phyloP scores from a whole-genome alignment of 2,888 invertebrate genomes.

The Candidula unifasciata region DNA sequence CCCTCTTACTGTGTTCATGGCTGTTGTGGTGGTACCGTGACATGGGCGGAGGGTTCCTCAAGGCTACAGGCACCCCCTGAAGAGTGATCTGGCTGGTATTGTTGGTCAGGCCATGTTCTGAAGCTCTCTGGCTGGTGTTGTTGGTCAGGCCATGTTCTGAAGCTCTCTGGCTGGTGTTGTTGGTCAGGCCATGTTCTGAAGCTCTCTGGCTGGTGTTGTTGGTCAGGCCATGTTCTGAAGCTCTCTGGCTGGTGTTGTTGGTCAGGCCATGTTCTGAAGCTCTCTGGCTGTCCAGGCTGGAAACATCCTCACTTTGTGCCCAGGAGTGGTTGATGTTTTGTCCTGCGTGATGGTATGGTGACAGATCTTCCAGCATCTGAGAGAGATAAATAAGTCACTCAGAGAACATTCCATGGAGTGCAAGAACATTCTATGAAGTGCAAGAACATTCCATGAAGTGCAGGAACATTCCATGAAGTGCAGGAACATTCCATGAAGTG shows the following conservation, averaged over 20 bases:
- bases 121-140: constrained; percentile 15
- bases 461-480: too few relatives aligned
- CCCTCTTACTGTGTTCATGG: background rate
- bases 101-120: background rate
- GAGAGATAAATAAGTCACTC: background rate
- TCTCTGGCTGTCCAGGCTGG: constrained; percentile 32
- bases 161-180: constrained; percentile 18
- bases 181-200: background rate
- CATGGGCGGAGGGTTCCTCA: constrained; percentile 49
- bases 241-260: constrained; percentile 5
- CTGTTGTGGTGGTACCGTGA: constrained; percentile 23
- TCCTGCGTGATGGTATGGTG: constrained; percentile 18
- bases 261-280: background rate
- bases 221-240: background rate
- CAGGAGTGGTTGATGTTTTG: constrained; percentile 30
- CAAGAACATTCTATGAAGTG: too few relatives aligned
- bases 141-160: background rate
- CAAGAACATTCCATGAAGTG: too few relatives aligned
- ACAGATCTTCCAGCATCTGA: constrained; percentile 48
- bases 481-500: too few relatives aligned
- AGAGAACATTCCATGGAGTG: background rate
- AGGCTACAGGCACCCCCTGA: constrained; percentile 40
- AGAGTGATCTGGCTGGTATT: constrained; percentile 42
- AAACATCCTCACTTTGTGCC: constrained; percentile 12
- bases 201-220: constrained; percentile 14